Percentiles rank a stretch among this genome's conserved stretches.
Conservation (phyloP, 2,797 vertebrate species). For the Carduelis carduelis region DNA sequence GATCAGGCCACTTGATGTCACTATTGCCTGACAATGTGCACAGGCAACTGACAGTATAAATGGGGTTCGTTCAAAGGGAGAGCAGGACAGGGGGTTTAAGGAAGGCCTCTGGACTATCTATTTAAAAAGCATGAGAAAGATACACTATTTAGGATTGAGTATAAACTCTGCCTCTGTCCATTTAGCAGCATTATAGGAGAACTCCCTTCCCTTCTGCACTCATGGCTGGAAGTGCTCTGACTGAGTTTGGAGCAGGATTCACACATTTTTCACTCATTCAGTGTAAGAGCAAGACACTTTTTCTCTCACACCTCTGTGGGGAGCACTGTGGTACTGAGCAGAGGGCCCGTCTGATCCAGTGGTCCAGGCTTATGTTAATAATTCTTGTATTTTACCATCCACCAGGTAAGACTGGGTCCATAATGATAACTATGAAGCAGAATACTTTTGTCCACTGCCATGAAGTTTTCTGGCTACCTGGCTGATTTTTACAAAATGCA, state of each 20-base stretch:
- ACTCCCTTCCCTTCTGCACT: neutral
- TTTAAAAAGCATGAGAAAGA: constrained; percentile 3
- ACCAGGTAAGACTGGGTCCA: neutral
- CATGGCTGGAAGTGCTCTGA: neutral
- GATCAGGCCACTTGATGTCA: constrained; percentile 70
- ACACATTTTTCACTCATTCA: rapidly evolving
- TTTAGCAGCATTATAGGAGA: neutral
- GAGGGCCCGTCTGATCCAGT: neutral
- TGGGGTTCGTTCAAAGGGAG: neutral
- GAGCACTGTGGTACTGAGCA: neutral
- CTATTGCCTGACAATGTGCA: constrained; percentile 67
- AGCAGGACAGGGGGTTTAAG: neutral
- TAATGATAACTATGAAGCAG: neutral
- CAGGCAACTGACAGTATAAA: neutral
- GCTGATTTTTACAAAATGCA: constrained; percentile 50
- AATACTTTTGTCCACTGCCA: neutral
- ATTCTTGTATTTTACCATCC: neutral
- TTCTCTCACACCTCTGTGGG: neutral
- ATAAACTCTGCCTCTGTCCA: neutral
- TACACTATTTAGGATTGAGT: neutral
- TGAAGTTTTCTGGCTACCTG: constrained; percentile 32
- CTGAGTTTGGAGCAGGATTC: neutral
- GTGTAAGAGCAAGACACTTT: neutral
- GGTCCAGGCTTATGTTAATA: neutral
- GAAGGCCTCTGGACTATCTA: neutral